Evolutionary conservation across 1,140 invertebrate genomes (phyloP).

Genomic region (Drosophila kohkoa): DNA sequence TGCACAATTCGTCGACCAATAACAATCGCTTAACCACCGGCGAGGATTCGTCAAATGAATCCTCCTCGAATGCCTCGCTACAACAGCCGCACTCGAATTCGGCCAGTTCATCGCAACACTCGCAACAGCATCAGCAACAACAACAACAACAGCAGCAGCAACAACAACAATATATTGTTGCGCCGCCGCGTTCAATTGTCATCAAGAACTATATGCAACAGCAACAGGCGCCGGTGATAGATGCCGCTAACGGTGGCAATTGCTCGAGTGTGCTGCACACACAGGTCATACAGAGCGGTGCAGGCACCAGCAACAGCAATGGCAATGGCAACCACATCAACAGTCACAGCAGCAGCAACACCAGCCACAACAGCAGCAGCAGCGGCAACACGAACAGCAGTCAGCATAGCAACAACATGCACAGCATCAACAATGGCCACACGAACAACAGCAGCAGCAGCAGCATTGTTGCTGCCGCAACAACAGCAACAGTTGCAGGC

Average conservation of each 20-base stretch:
- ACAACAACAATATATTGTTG: slow-evolving; percentile 68
- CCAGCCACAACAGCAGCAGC: slow-evolving; percentile 16
- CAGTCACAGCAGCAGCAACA: slow-evolving; percentile 31
- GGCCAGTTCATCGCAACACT: slow-evolving; percentile 47
- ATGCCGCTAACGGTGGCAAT: slow-evolving; percentile 42
- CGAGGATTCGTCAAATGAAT: slow-evolving; percentile 79
- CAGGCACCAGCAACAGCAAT: slow-evolving; percentile 67
- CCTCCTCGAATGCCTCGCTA: slow-evolving; percentile 78
- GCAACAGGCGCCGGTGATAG: slow-evolving; percentile 23
- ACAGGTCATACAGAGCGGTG: slow-evolving; percentile 81
- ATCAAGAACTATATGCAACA: slow-evolving; percentile 78
- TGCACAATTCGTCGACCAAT: slow-evolving; percentile 61
- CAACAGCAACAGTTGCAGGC: slow-evolving; percentile 66
- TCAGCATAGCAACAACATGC: slow-evolving; percentile 20
- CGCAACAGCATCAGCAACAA: slow-evolving; percentile 42
- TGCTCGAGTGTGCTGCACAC: slow-evolving; percentile 69
- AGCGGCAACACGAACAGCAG: slow-evolving; percentile 32
- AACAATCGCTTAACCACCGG: slow-evolving; percentile 71
- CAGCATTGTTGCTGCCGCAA: slow-evolving; percentile 21
- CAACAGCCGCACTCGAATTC: slow-evolving; percentile 73
- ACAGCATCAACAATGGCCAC: slow-evolving; percentile 21
- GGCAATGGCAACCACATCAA: slow-evolving; percentile 44
- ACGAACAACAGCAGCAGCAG: slow-evolving; percentile 26
- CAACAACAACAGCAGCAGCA: slow-evolving; percentile 56
- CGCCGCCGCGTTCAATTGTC: slow-evolving; percentile 78